Conservation (phyloP, 2,888 invertebrate genomes). For the Phorcus lineatus region DNA sequence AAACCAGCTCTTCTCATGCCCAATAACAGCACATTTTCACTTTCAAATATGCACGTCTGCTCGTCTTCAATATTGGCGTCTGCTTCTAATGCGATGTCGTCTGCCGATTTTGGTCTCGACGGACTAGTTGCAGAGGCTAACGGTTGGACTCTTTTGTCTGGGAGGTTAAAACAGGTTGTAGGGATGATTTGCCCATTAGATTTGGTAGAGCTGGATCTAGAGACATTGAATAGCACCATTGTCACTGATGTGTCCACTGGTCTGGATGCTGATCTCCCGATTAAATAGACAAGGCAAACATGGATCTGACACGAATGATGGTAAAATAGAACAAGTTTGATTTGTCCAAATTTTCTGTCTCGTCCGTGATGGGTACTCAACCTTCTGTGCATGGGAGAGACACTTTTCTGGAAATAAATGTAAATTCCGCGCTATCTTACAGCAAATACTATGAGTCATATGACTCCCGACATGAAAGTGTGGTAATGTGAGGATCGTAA, state of each 20-base stretch:
- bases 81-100: not conserved
- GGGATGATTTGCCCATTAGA: conserved; percentile 12
- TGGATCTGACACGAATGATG: not conserved
- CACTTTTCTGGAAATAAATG: conserved; percentile 10
- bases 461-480: not conserved
- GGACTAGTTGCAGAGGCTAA: conserved; percentile 10
- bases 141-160: conserved; percentile 1
- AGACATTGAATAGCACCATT: not conserved
- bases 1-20: not conserved
- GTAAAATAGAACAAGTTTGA: conserved; percentile 12
- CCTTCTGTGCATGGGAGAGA: not conserved
- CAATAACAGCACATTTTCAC: conserved; percentile 7
- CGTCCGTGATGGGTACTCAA: not conserved
- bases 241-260: not conserved
- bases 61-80: conserved; percentile 3
- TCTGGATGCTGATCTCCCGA: not conserved
- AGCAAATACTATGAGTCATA: conserved; percentile 10
- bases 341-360: conserved; percentile 4
- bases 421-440: not conserved
- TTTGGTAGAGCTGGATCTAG: not conserved
- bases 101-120: not conserved
- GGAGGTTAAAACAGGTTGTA: not conserved
- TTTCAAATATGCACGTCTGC: conserved; percentile 13
- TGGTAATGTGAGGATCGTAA: not conserved
- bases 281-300: not conserved